Evolutionary conservation across 2,888 invertebrate genomes (phyloP).

Genomic region (Cordylochernes scorpioides): DNA sequence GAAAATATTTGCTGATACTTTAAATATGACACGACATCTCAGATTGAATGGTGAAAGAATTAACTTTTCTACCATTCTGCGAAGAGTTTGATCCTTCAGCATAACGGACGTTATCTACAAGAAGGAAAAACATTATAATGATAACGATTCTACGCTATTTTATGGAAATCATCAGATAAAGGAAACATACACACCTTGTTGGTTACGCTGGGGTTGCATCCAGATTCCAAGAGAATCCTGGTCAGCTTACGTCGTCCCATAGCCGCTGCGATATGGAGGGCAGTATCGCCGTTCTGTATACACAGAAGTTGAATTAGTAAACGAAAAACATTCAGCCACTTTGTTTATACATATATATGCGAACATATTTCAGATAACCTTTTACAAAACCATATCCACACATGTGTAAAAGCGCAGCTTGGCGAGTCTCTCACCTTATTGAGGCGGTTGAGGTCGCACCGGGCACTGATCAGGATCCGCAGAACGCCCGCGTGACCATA

Average conservation of each 20-base stretch:
- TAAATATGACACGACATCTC: too few relatives aligned
- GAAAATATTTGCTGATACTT: too few relatives aligned
- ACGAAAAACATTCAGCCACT: slow-evolving; percentile 2
- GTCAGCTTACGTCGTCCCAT: slow-evolving; percentile 77
- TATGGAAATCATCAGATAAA: too few relatives aligned
- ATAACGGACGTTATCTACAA: too few relatives aligned
- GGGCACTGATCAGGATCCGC: slow-evolving; percentile 67
- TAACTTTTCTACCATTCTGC: too few relatives aligned
- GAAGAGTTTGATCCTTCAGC: too few relatives aligned
- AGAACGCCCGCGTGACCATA: slow-evolving; percentile 91
- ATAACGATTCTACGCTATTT: too few relatives aligned
- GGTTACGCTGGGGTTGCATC: slow-evolving; percentile 38
- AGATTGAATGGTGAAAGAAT: too few relatives aligned
- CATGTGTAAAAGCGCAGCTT: too few relatives aligned
- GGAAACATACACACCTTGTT: slow-evolving; percentile 44
- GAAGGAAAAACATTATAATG: too few relatives aligned
- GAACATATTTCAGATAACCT: slow-evolving; percentile 3
- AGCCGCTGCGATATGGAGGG: slow-evolving; percentile 72
- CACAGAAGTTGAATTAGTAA: slow-evolving; percentile 1
- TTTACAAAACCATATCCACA: too few relatives aligned
- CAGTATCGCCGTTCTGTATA: slow-evolving; percentile 58
- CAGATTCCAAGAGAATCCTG: slow-evolving; percentile 59
- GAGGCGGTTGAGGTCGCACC: slow-evolving; percentile 54
- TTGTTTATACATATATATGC: not conserved
- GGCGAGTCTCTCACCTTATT: too few relatives aligned